Conservation (phyloP, 2,888 invertebrate species). For the Ophion slaviceki region DNA sequence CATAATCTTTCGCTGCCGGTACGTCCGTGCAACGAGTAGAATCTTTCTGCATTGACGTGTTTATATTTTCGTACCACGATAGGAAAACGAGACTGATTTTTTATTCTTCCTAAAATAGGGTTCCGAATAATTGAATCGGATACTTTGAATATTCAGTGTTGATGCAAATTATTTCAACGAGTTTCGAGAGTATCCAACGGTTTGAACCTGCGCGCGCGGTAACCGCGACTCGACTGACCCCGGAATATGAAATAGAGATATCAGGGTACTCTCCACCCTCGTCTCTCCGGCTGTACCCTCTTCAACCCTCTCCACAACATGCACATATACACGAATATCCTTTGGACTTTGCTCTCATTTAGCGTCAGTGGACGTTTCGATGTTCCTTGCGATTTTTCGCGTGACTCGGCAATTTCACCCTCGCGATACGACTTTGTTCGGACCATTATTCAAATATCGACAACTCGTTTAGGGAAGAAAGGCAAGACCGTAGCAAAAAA, state of each 20-base stretch:
- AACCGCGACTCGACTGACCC: conserved; percentile 77
- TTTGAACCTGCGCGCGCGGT: conserved; percentile 73
- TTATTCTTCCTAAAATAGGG: not conserved
- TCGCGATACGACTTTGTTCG: conserved; percentile 3
- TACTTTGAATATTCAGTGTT: not conserved
- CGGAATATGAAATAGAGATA: conserved; percentile 69
- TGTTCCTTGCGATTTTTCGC: conserved; percentile 28
- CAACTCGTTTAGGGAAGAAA: not conserved
- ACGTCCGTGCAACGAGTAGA: conserved; percentile 56
- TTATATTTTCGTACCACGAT: not conserved
- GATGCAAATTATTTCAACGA: not conserved
- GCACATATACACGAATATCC: conserved; percentile 11
- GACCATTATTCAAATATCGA: not conserved
- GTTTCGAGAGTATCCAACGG: conserved; percentile 18
- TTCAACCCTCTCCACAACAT: conserved; percentile 31
- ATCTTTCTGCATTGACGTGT: conserved; percentile 2
- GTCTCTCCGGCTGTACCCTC: conserved; percentile 43
- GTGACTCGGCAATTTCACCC: conserved; percentile 35
- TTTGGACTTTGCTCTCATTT: conserved; percentile 16
- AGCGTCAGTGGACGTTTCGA: conserved; percentile 34
- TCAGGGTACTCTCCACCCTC: conserved; percentile 61
- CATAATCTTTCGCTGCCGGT: conserved; percentile 44
- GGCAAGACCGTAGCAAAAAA: no score
- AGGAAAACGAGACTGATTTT: not conserved
- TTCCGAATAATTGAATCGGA: not conserved